A percentile compares a stretch with the other conserved stretches of the same genome.
phyloP scores from a whole-genome alignment of 2,113 vertebrate species.

The Poecile atricapillus region DNA sequence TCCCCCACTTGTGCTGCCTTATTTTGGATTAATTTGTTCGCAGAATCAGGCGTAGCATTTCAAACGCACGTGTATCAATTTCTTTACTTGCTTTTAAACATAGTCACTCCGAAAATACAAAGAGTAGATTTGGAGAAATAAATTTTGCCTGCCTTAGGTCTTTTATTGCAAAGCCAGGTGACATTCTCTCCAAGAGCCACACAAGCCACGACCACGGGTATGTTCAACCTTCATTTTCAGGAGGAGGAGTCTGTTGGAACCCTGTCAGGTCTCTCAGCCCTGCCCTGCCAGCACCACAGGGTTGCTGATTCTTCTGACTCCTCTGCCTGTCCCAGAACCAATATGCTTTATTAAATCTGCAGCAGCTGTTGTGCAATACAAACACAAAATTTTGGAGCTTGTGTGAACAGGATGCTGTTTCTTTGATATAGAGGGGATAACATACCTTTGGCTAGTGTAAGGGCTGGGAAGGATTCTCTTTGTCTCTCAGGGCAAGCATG shows the following conservation, averaged over 20 bases:
- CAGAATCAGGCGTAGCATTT: background rate
- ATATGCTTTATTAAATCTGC: background rate
- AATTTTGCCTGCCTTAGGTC: background rate
- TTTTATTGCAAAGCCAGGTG: background rate
- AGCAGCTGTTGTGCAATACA: background rate
- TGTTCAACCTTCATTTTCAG: background rate
- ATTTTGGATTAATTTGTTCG: background rate
- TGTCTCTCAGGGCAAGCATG: background rate
- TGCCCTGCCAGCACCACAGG: background rate
- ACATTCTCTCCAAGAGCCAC: background rate
- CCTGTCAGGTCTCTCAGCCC: background rate
- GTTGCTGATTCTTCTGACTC: background rate
- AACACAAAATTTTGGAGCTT: background rate
- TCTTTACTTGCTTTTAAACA: background rate
- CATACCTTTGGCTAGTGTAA: background rate
- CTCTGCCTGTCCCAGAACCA: background rate
- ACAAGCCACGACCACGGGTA: rapidly evolving
- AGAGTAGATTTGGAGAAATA: background rate
- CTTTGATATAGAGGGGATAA: background rate
- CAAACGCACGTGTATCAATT: background rate
- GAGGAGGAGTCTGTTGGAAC: background rate
- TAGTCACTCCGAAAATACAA: background rate
- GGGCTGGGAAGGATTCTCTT: background rate
- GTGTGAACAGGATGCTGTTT: background rate
- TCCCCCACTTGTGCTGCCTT: background rate